Evolutionary conservation across 35 echinoderm and acorn worm species (phyloP).

Genomic region (Diadema setosum): DNA sequence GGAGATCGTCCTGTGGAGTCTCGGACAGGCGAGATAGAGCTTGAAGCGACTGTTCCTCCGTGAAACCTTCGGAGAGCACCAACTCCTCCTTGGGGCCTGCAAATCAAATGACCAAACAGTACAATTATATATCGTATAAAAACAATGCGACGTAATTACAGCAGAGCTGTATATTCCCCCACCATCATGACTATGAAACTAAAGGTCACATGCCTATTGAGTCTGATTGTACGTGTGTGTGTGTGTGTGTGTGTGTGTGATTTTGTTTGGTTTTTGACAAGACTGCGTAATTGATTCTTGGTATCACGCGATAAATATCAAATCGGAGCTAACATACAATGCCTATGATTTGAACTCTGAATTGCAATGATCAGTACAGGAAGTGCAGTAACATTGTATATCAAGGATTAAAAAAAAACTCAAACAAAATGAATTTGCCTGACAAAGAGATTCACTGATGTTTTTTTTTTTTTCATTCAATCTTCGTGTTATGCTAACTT

Average conservation of each 20-base stretch:
- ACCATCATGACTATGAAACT: neutral
- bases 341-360: too few species aligned
- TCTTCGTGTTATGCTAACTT: too few species aligned
- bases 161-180: neutral
- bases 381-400: too few species aligned
- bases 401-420: neutral
- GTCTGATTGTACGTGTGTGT: neutral
- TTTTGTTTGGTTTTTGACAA: neutral
- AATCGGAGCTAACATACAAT: too few species aligned
- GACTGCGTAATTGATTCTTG: too few species aligned
- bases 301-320: too few species aligned
- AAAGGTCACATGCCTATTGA: neutral
- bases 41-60: conserved; percentile 35
- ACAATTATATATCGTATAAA: too few species aligned
- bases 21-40: conserved; percentile 33
- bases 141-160: neutral
- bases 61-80: conserved; percentile 15
- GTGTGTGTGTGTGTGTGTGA: neutral
- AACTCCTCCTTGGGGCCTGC: neutral
- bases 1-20: neutral
- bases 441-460: too few species aligned
- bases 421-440: too few species aligned
- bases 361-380: too few species aligned
- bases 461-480: too few species aligned
- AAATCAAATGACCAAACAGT: too few species aligned